Evolutionary conservation across 1,140 invertebrate species (phyloP), one percentile per base, ranked within the genome.

Genomic region (Mylabris phalerata): DNA sequence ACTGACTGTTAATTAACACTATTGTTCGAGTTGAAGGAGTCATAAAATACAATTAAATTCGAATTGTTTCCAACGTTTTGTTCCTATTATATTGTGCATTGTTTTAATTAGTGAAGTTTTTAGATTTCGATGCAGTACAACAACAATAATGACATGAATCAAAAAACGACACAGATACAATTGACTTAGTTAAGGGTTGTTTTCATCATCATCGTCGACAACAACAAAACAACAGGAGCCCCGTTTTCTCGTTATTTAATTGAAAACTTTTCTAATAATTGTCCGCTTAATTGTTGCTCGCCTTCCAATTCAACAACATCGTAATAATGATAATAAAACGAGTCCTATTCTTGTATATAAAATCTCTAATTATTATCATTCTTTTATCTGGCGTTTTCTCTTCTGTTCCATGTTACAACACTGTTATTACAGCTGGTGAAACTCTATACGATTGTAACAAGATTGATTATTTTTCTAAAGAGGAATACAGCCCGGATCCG

Each of bases 381-480:
- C 39, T 10, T 40, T 40, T 40, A 6, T 40, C 39, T 40, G 6
- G 6, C 1, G 1, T 40, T 40, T 40, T 10, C 39, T 40, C 10
- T 40, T 40, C 39, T 40, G 6, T 40, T 40, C 10, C 10, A 6
- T 40, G 10, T 19, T 19, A 19, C 19, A 19, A 19, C 57, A 39
- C 32, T 61, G 59, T 66, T 63, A 9, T 73, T 73, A 48, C 68
- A 73, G 72, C 71, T 61, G 72, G 72, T 10, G 72, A 71, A 58
- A 69, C 58, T 43, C 45, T 65, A n/a, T 83, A 79, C 72, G 77
- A 84, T 59, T 92, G 90, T 75, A 79, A 84, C 59, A 85, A 85
- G 75, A 92, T 93, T 59, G 89, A 92, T 65, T 93, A 92, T 72
- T 92, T 93, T 69, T 84, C 89, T 4, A 80, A 85, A 62, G 89